These are phyloP conservation scores for Aepyceros melampus DNA, from an alignment of 2,113 vertebrate species.

Conservation along the genomic window DNA sequence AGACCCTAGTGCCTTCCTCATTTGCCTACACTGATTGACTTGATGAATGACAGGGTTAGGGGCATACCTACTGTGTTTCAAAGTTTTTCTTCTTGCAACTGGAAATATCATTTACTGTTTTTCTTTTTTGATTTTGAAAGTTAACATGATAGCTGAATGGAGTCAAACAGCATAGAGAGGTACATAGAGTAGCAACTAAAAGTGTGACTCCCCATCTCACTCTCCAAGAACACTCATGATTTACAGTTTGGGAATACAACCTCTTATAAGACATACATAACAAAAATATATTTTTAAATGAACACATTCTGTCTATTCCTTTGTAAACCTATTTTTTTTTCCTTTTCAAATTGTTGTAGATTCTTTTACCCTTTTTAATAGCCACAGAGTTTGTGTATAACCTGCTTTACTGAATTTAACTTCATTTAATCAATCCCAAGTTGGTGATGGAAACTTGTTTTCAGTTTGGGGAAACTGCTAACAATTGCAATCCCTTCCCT, in stretches of 20 bases:
- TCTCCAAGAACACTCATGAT: not conserved
- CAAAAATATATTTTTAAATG: not conserved
- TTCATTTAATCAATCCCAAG: slow-evolving; percentile 12
- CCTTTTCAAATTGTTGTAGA: not conserved
- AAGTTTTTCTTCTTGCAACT: not conserved
- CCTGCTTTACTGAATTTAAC: not conserved
- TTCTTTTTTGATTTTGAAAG: not conserved
- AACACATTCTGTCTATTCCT: not conserved
- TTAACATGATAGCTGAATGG: slow-evolving; percentile 11
- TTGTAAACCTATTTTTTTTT: not conserved
- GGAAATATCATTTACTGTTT: not conserved
- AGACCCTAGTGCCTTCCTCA: not conserved
- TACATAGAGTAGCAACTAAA: not conserved
- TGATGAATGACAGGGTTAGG: not conserved
- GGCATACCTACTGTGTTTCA: not conserved
- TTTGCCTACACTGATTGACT: not conserved
- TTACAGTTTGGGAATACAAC: slow-evolving; percentile 14
- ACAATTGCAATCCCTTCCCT: not conserved
- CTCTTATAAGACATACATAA: not conserved
- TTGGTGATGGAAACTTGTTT: slow-evolving; percentile 17
- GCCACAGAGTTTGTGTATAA: not conserved
- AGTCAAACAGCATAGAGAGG: not conserved
- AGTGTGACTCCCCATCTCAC: not conserved
- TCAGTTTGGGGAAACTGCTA: slow-evolving; percentile 21
- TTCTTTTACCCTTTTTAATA: slow-evolving; percentile 8